Conservation (phyloP, 2,797 vertebrate genomes). For the Takifugu rubripes region DNA sequence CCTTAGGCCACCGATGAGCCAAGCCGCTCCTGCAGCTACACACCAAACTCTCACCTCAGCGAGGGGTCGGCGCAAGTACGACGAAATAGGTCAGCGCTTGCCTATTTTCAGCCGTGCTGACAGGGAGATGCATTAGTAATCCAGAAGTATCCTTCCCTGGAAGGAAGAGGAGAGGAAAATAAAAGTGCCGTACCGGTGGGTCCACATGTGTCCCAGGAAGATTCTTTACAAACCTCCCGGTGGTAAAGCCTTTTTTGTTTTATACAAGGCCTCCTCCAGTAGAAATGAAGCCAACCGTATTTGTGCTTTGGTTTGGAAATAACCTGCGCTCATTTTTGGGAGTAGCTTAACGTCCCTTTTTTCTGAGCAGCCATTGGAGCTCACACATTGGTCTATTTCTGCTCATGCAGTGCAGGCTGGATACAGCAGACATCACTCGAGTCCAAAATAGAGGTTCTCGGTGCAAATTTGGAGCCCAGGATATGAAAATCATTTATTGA, state of each 20-base stretch:
- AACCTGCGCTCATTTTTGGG: no score
- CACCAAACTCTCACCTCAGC: conserved; percentile 67
- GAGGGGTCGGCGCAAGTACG: conserved; percentile 67
- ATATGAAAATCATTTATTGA: no score
- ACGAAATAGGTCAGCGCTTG: conserved; percentile 72
- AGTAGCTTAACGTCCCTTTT: no score
- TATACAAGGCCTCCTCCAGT: conserved; percentile 9
- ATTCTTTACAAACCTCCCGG: conserved; percentile 49
- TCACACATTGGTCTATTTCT: no score
- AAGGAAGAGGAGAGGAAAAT: conserved; percentile 50
- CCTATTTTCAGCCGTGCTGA: conserved; percentile 74
- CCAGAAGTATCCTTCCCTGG: conserved; percentile 54
- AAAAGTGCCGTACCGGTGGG: conserved; percentile 66
- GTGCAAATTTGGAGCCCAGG: no score
- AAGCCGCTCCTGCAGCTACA: conserved; percentile 42
- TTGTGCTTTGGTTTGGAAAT: conserved; percentile 19
- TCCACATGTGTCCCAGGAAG: conserved; percentile 59
- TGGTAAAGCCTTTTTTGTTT: conserved; percentile 37
- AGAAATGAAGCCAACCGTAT: conserved; percentile 41
- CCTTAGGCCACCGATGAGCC: conserved; percentile 10
- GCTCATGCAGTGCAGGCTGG: no score
- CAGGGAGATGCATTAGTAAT: conserved; percentile 75
- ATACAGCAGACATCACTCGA: no score
- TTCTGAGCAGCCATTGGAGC: no score
- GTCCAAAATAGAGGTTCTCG: no score